These are phyloP conservation scores for Galeruca laticollis DNA, from an alignment of 2,888 invertebrate genomes.

Conservation along the genomic window DNA sequence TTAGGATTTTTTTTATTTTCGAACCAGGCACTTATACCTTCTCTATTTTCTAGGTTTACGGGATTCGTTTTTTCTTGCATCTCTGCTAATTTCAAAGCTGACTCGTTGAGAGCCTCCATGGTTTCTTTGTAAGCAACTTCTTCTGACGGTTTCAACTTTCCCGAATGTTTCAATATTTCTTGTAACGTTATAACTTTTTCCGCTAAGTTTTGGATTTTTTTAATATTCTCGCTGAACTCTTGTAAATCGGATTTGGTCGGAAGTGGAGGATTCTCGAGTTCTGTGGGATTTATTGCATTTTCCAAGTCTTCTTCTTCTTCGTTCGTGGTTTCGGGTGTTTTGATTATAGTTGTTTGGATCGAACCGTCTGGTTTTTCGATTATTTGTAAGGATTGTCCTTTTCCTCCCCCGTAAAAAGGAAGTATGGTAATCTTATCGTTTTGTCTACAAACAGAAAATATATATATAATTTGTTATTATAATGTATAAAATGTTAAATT, in stretches of 20 bases:
- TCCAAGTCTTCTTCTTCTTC: conserved; percentile 25
- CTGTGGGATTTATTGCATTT: conserved; percentile 49
- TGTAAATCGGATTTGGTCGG: conserved; percentile 58
- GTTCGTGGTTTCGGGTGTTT: conserved; percentile 56
- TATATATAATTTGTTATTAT: background rate
- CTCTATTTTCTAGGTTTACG: conserved; percentile 54
- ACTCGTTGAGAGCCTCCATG: conserved; percentile 64
- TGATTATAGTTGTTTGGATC: conserved; percentile 61
- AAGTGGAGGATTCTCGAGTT: conserved; percentile 61
- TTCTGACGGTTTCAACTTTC: conserved; percentile 70
- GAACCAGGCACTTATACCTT: conserved; percentile 61
- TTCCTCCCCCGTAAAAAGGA: conserved; percentile 80
- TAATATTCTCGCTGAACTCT: conserved; percentile 70
- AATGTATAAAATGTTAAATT: no score
- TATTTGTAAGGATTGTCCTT: conserved; percentile 76
- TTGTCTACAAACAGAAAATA: conserved; percentile 36
- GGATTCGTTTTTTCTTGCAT: conserved; percentile 57
- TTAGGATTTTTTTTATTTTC: conserved; percentile 53
- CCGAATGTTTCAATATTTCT: conserved; percentile 72
- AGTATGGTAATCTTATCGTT: conserved; percentile 63
- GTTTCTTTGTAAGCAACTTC: conserved; percentile 72
- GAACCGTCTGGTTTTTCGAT: conserved; percentile 70
- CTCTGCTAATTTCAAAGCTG: conserved; percentile 60
- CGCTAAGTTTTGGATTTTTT: conserved; percentile 72
- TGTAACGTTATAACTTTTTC: conserved; percentile 72